A percentile compares a stretch with the other conserved stretches of the same genome.
These are phyloP conservation scores for Poeciliopsis infans DNA, from an alignment of 2,797 vertebrate genomes.

Conservation along the genomic window DNA sequence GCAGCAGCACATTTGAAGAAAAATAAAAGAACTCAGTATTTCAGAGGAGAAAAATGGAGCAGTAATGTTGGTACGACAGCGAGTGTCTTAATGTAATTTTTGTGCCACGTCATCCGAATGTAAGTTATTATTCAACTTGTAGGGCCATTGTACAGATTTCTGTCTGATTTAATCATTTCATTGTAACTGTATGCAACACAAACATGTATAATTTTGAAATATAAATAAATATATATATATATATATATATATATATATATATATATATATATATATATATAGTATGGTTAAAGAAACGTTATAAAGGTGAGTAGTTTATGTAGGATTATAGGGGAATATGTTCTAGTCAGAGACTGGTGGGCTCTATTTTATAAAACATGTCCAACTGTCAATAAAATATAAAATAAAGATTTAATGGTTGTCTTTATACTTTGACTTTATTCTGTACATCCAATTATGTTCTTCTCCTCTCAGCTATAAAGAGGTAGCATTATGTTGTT, in stretches of 20 bases:
- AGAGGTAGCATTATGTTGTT: too few species aligned
- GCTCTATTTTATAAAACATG: slow-evolving; percentile 66
- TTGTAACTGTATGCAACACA: slow-evolving; percentile 78
- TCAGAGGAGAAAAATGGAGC: slow-evolving; percentile 28
- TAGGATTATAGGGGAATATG: slow-evolving; percentile 47
- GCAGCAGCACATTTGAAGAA: slow-evolving; percentile 3
- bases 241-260: slow-evolving; percentile 29
- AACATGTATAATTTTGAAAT: slow-evolving; percentile 51
- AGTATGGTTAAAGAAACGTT: slow-evolving; percentile 35
- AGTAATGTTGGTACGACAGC: slow-evolving; percentile 7
- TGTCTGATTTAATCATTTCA: slow-evolving; percentile 68
- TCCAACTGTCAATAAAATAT: slow-evolving; percentile 69
- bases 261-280: slow-evolving; percentile 33
- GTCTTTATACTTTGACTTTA: not conserved
- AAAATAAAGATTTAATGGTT: slow-evolving; percentile 14
- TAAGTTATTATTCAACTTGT: slow-evolving; percentile 79
- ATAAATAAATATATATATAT: slow-evolving; percentile 24
- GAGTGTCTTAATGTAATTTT: slow-evolving; percentile 26
- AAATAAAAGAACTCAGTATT: slow-evolving; percentile 38
- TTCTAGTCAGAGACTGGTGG: slow-evolving; percentile 69
- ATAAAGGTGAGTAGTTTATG: slow-evolving; percentile 40
- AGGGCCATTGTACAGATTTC: slow-evolving; percentile 65
- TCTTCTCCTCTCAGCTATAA: not conserved
- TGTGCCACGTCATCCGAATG: slow-evolving; percentile 85
- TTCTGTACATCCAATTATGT: not conserved